These are phyloP conservation scores for Diachasmimorpha longicaudata DNA, from an alignment of 1,140 invertebrate species.

Conservation along the genomic window DNA sequence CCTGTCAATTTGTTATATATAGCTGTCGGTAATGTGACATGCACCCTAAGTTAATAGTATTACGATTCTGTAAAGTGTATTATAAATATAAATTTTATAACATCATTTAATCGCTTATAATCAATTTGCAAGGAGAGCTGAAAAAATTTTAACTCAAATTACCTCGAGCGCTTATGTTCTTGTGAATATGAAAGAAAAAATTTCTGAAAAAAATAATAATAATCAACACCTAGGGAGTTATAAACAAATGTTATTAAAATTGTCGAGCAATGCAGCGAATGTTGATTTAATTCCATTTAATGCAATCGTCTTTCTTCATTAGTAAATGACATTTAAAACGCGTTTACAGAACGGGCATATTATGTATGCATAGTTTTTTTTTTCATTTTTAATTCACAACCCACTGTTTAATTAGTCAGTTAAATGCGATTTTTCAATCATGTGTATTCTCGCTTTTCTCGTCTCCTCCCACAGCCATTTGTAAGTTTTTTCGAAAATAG, in stretches of 20 bases:
- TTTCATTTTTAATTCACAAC: not conserved
- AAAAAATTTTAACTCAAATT: not conserved
- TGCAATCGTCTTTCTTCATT: not conserved
- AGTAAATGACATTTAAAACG: not conserved
- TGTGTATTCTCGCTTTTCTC: not conserved
- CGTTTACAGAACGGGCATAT: not conserved
- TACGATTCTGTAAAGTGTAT: slow-evolving; percentile 64
- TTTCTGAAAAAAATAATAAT: not conserved
- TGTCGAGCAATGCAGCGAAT: slow-evolving; percentile 3
- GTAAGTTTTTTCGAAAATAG: not conserved
- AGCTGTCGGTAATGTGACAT: slow-evolving; percentile 57
- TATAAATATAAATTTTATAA: slow-evolving; percentile 65
- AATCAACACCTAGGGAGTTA: not conserved
- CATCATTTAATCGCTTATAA: slow-evolving; percentile 47
- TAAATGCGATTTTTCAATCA: not conserved
- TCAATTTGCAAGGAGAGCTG: slow-evolving; percentile 16
- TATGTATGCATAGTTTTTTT: not conserved
- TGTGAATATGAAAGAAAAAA: slow-evolving; percentile 3
- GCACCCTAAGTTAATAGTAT: slow-evolving; percentile 62
- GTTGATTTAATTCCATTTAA: not conserved
- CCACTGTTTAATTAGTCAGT: not conserved
- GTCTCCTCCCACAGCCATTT: not conserved
- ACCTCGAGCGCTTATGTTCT: slow-evolving; percentile 5
- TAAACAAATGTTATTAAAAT: slow-evolving; percentile 3
- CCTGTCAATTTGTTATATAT: slow-evolving; percentile 61